Evolutionary conservation across 2,888 invertebrate genomes (phyloP), one percentile per base, ranked within the genome.

Genomic region (Agriopis leucophaearia): DNA sequence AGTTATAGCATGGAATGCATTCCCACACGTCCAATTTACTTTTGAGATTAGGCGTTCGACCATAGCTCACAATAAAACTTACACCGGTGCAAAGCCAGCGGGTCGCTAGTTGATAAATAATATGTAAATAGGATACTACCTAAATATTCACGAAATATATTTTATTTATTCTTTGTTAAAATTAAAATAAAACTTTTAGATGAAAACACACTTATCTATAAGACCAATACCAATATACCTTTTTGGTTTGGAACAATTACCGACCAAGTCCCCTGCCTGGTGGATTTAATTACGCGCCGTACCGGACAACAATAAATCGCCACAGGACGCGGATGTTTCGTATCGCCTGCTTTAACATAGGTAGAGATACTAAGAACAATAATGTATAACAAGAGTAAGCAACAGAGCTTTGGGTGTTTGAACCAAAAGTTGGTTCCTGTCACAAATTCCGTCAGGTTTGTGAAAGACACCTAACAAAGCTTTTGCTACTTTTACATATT

Each of bases 201-300:
- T n/a, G n/a, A n/a, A n/a, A n/a, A n/a, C n/a, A 27, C 5, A 27
- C 18, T 36, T 52, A 36, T 36, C 36, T 52, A 36, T 36, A 8
- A 9, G 12, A 13, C 12, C 10, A 18, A 48, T 35, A 4, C n/a
- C 13, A n/a, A 35, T 35, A 51, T 13, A 51, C 9, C 6, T 48
- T 27, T 60, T 65, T 59, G 65, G 45, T 57, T 54, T 59, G 58
- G 42, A 48, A 36, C 54, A 58, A 63, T 67, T 61, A 47, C 58
- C 54, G 54, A 35, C 47, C 47, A 60, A 45, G 45, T 55, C 57
- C 68, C 64, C 55, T 58, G 62, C 45, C 44, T 13, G 64, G 63
- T 58, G 67, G 48, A 71, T 71, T 73, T 71, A 73, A 73, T 73
- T 71, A 71, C 71, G 67, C 65, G 51, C 54, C 52, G 51, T 16